Base-by-base conservation (phyloP, 2,888 invertebrate genomes). In the Caenorhabditis sulstoni region DNA sequence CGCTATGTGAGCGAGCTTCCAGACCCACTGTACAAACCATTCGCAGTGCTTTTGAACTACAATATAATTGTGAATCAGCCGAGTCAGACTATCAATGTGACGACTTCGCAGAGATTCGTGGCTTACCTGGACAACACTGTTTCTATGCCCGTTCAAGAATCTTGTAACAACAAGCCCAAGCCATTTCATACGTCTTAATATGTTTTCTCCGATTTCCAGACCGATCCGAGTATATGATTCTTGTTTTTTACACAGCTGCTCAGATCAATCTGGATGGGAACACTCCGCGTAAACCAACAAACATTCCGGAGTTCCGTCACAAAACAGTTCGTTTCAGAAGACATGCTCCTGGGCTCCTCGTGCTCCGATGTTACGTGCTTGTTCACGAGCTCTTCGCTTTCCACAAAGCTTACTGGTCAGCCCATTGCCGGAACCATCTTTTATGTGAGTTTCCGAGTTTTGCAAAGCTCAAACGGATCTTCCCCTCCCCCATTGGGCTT, bases 371-470 rank as follows among this genome's bases (percentile, higher is more conserved):
- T 76, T 12, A 76, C 61, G n/a, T 83, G 83, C 44, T 53, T 83
- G 3, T 73, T 83, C 52, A 65, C 53, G 12, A 81, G 58, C 53
- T 77, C 80, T 0, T 67, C 76, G 9, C 14, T 81, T 8, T 75
- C 77, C 12, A 35, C 75, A n/a, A 65, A 71, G 41, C 47, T 83
- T 7, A 64, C 73, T n/a, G 45, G 55, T 29, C 81, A 71, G 18
- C 83, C 83, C 18, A n/a, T 77, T 3, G 81, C 78, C 11, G 81
- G 76, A 44, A 83, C 76, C 8, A 9, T 83, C 47, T 83, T 83
- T 44, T 83, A 83, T 74, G 81, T 83, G 37, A 75, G 53, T 49
- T 16, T n/a, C n/a, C n/a, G n/a, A n/a, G n/a, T n/a, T n/a, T n/a
- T n/a, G n/a, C n/a, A n/a, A n/a, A n/a, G n/a, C n/a, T n/a, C n/a